Conservation (phyloP, 2,113 vertebrate species). For the Xiphophorus maculatus region DNA sequence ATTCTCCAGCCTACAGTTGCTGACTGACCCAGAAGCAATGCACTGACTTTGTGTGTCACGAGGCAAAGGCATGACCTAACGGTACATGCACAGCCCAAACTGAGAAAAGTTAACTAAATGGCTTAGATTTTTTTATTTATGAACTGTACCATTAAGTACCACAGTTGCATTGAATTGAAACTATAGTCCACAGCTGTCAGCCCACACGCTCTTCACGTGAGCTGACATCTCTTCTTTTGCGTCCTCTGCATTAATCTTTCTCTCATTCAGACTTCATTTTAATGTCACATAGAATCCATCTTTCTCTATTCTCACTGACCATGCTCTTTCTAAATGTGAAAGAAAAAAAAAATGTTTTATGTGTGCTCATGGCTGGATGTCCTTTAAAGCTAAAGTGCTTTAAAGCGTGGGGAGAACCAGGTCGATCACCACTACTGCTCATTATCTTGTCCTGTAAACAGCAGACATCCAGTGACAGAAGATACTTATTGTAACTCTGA, state of each 20-base stretch:
- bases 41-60: no score
- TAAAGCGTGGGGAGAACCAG: conserved; percentile 42
- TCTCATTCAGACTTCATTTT: conserved; percentile 44
- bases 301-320: conserved; percentile 30
- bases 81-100: neutral
- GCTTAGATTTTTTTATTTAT: neutral
- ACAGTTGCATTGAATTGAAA: neutral
- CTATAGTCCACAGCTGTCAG: neutral
- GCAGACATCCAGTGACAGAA: conserved; percentile 35
- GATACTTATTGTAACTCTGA: conserved; percentile 46
- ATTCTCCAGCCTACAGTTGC: neutral
- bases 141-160: no score
- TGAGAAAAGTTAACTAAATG: neutral
- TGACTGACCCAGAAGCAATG: neutral
- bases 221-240: conserved; percentile 48
- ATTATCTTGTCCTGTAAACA: conserved; percentile 41
- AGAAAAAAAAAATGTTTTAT: conserved; percentile 53
- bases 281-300: conserved; percentile 22
- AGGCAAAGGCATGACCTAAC: no score
- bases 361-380: conserved; percentile 33
- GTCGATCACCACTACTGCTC: conserved; percentile 62
- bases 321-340: conserved; percentile 54
- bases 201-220: conserved; percentile 16
- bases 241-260: conserved; percentile 15
- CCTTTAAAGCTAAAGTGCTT: conserved; percentile 32